These are phyloP conservation scores for Apotomis turbidana DNA, from an alignment of 2,888 invertebrate species.

Conservation along the genomic window DNA sequence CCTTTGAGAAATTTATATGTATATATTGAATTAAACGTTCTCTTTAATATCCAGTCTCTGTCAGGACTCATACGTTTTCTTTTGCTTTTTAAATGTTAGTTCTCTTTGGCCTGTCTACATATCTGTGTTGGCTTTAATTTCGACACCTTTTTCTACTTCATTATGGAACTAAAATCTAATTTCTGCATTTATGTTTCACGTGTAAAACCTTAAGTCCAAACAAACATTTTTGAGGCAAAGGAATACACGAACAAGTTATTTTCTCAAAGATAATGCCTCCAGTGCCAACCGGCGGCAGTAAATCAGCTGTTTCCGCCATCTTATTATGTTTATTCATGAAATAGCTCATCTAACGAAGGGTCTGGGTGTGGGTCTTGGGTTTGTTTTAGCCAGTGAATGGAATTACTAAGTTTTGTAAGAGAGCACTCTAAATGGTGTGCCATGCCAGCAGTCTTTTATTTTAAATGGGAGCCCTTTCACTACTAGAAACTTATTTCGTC, in stretches of 20 bases:
- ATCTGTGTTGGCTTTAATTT: not conserved
- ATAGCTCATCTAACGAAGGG: conserved; percentile 78
- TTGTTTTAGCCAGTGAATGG: conserved; percentile 22
- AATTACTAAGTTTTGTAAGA: conserved; percentile 20
- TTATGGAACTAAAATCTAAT: not conserved
- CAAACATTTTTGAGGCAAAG: not conserved
- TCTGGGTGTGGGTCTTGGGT: conserved; percentile 51
- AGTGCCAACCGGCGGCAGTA: conserved; percentile 56
- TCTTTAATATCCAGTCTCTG: too few relatives aligned
- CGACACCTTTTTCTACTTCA: not conserved
- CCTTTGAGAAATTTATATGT: too few relatives aligned
- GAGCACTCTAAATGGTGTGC: not conserved
- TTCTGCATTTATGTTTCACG: not conserved
- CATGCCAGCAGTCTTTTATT: not conserved
- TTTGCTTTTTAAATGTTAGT: too few relatives aligned
- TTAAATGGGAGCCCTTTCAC: not conserved
- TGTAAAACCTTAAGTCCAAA: not conserved
- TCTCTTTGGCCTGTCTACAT: not conserved
- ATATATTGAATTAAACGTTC: too few relatives aligned
- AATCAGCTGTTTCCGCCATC: conserved; percentile 73
- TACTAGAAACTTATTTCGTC: too few relatives aligned
- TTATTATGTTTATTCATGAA: conserved; percentile 82
- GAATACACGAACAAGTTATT: conserved; percentile 7
- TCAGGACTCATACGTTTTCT: too few relatives aligned
- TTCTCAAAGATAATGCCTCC: conserved; percentile 20